Evolutionary conservation across 2,888 invertebrate species (phyloP).

Genomic region (Sympetrum striolatum): DNA sequence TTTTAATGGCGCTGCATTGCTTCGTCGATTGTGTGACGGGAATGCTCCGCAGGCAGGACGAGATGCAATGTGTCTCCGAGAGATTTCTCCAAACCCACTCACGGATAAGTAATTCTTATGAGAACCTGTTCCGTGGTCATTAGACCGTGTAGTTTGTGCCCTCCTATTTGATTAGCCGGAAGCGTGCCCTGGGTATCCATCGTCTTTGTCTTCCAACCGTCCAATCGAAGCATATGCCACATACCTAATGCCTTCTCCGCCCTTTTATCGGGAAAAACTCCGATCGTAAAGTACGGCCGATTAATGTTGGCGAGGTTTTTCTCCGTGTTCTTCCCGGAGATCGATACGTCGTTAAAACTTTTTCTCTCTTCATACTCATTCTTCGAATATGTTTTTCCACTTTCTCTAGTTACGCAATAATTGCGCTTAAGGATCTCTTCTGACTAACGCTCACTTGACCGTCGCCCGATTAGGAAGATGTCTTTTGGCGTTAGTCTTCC

Average conservation of each 20-base stretch:
- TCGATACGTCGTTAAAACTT: not conserved
- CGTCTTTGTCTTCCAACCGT: conserved; percentile 14
- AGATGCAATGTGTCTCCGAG: not conserved
- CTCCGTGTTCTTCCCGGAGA: not conserved
- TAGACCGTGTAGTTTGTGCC: conserved; percentile 37
- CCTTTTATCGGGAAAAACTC: not conserved
- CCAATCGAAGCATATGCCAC: not conserved
- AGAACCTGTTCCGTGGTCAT: conserved; percentile 40
- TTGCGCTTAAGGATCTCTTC: too few species aligned
- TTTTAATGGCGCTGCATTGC: not conserved
- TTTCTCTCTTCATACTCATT: too few species aligned
- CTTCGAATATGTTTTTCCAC: too few species aligned
- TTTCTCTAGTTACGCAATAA: too few species aligned
- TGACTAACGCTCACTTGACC: too few species aligned
- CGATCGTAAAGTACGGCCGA: not conserved
- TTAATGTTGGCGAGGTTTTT: not conserved
- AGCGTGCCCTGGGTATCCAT: conserved; percentile 18
- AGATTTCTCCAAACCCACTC: conserved; percentile 32
- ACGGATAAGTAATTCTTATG: conserved; percentile 27
- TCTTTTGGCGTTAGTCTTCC: too few species aligned
- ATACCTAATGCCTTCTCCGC: not conserved
- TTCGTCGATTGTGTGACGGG: not conserved
- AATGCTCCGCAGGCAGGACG: not conserved
- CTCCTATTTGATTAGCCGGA: conserved; percentile 6
- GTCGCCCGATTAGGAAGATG: too few species aligned